These are phyloP conservation scores for Myioborus melanocephalus DNA, from an alignment of 2,797 vertebrate genomes.

Conservation along the genomic window DNA sequence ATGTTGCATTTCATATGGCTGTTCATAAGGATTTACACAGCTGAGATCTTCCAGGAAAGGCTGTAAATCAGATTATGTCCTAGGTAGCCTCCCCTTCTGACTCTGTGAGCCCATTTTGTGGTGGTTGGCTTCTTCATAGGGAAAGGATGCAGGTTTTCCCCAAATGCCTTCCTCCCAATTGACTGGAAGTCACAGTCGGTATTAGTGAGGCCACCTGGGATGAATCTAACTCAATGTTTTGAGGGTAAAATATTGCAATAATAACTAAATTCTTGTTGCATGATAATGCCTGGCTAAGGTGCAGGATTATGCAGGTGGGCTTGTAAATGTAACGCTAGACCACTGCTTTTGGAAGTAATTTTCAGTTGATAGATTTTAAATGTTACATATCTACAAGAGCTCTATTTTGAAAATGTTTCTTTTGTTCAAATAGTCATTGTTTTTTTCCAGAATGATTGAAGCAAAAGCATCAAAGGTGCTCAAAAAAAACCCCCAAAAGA, in stretches of 20 bases:
- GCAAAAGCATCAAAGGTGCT: not conserved
- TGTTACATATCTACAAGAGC: not conserved
- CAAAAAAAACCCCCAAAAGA: not conserved
- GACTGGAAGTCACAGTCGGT: not conserved
- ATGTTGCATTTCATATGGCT: not conserved
- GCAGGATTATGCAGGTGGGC: not conserved
- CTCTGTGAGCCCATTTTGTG: not conserved
- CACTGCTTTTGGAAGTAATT: not conserved
- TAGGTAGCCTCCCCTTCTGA: not conserved
- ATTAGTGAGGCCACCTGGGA: not conserved
- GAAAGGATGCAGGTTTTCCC: fast-evolving
- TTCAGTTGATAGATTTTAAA: not conserved
- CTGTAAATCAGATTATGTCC: not conserved
- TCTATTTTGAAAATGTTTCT: not conserved
- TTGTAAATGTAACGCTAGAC: not conserved
- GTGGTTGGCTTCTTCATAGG: not conserved
- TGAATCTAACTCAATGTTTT: not conserved
- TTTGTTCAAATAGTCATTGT: not conserved
- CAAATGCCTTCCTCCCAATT: not conserved
- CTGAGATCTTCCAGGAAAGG: not conserved
- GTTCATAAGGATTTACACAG: not conserved
- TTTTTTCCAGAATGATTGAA: not conserved
- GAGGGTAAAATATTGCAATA: not conserved
- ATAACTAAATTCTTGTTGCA: not conserved
- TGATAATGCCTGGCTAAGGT: not conserved